Conservation (phyloP, 2,113 vertebrate genomes). For the Prinia subflava region DNA sequence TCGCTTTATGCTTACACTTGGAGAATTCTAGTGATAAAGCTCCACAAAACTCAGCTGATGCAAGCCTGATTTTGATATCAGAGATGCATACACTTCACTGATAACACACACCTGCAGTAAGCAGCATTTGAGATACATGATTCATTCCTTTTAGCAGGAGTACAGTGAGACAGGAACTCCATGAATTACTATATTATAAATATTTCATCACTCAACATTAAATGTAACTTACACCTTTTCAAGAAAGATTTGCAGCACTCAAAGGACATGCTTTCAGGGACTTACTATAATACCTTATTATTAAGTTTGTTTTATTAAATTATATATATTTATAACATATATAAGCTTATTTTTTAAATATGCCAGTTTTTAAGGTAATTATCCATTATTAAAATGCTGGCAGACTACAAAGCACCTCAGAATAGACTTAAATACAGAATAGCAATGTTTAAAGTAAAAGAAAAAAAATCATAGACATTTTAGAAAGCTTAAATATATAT, state of each 20-base stretch:
- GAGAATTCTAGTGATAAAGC: not conserved
- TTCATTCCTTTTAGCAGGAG: not conserved
- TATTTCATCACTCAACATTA: not conserved
- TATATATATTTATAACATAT: not conserved
- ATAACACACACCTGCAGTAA: not conserved
- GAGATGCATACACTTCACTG: not conserved
- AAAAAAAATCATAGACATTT: not conserved
- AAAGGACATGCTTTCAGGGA: not conserved
- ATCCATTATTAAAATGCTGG: not conserved
- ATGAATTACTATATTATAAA: not conserved
- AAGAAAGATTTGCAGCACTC: not conserved
- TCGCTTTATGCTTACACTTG: not conserved
- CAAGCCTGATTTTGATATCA: accelerated
- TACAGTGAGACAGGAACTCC: not conserved
- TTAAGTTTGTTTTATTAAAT: not conserved
- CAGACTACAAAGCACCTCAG: not conserved
- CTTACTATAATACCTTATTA: not conserved
- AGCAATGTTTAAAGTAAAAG: not conserved
- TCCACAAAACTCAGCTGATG: not conserved
- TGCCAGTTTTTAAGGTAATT: not conserved
- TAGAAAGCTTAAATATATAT: not conserved
- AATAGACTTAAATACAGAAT: not conserved
- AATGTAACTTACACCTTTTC: not conserved
- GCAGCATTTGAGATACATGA: not conserved
- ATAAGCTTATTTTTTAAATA: not conserved